Conservation (phyloP, 92 coral and sea anemone species). For the Phenganax subtilis region DNA sequence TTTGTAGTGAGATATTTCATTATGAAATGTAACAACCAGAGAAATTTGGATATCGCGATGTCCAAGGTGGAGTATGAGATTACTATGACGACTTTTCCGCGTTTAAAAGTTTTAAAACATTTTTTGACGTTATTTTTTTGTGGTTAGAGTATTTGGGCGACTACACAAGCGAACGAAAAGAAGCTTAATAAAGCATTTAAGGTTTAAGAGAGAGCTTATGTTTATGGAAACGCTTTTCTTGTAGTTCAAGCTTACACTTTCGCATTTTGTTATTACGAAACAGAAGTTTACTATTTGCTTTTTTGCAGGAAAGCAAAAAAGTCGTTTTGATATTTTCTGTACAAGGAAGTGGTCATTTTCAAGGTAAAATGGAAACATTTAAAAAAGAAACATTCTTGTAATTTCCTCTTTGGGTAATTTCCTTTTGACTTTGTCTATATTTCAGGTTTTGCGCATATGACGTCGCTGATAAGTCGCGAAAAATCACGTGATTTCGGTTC, state of each 20-base stretch:
- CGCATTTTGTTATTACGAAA: neutral
- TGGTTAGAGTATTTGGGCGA: constrained; percentile 90
- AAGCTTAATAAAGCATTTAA: constrained; percentile 87
- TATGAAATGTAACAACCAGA: constrained; percentile 96
- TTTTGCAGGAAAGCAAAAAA: constrained; percentile 75
- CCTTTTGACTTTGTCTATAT: neutral
- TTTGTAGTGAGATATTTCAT: constrained; percentile 83
- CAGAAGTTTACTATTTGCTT: neutral
- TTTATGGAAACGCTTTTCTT: neutral
- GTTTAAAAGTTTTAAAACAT: neutral
- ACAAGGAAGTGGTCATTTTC: constrained; percentile 99
- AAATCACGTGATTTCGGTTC: constrained; percentile 98
- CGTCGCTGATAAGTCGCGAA: constrained; percentile 86
- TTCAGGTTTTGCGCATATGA: constrained; percentile 86
- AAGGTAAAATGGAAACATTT: constrained; percentile 52
- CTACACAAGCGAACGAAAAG: constrained; percentile 93
- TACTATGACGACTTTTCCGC: neutral
- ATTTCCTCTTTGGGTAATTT: neutral
- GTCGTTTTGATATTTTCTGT: constrained; percentile 90
- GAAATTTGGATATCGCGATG: constrained; percentile 88
- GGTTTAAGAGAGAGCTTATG: constrained; percentile 37
- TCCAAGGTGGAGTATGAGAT: constrained; percentile 55
- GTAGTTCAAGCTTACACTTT: neutral
- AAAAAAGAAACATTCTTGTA: neutral
- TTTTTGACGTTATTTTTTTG: neutral